phyloP scores from a whole-genome alignment of 1,140 invertebrate genomes.

The Diachasmimorpha longicaudata region DNA sequence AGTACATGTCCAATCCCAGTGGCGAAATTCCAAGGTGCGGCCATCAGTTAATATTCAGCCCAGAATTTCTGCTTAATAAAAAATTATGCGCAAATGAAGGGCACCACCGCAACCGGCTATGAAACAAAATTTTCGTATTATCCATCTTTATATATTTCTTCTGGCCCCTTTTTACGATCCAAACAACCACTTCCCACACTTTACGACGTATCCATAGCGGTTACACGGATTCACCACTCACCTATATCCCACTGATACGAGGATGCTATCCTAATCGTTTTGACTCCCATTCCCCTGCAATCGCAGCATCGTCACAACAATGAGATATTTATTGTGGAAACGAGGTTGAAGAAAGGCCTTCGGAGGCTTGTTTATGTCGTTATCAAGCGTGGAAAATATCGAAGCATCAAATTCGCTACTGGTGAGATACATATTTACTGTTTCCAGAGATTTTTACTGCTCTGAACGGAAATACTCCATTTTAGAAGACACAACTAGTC shows the following conservation, averaged over 20 bases:
- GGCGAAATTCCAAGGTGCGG: too few relatives aligned
- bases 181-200: not conserved
- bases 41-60: too few relatives aligned
- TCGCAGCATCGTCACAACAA: not conserved
- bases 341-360: conserved; percentile 1
- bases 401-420: not conserved
- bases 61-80: too few relatives aligned
- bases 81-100: too few relatives aligned
- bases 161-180: not conserved
- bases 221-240: not conserved
- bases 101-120: not conserved
- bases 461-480: too few relatives aligned
- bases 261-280: too few relatives aligned
- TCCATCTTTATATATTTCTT: not conserved
- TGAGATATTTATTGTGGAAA: conserved; percentile 4
- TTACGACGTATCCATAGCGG: not conserved
- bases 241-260: not conserved
- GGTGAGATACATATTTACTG: not conserved
- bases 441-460: not conserved
- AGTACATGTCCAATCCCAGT: too few relatives aligned
- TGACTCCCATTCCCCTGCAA: too few relatives aligned
- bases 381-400: not conserved
- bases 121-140: not conserved
- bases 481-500: too few relatives aligned
- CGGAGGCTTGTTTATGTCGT: not conserved